Evolutionary conservation across 1,140 invertebrate genomes (phyloP).

Genomic region (Bombus confusus): DNA sequence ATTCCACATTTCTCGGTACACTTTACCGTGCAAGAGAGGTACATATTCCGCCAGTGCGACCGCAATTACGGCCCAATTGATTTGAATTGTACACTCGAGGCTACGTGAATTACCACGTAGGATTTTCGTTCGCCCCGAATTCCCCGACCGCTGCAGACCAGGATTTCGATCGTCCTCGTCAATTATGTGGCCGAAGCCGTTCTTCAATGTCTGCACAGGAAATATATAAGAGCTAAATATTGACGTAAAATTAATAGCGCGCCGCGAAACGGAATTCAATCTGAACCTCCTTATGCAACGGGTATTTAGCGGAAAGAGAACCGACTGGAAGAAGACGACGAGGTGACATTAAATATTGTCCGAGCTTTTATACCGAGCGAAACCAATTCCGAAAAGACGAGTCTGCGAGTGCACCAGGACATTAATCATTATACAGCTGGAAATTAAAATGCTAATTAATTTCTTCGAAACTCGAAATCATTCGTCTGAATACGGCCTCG

Average conservation of each 20-base stretch:
- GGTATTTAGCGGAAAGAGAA: neutral
- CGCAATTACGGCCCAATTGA: slow-evolving; percentile 57
- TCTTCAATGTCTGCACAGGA: neutral
- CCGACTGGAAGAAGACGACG: neutral
- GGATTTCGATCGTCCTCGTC: slow-evolving; percentile 8
- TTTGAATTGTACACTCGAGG: slow-evolving; percentile 48
- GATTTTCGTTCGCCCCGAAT: neutral
- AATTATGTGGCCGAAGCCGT: neutral
- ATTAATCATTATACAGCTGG: neutral
- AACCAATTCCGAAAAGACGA: neutral
- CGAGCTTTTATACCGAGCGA: neutral
- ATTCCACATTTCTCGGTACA: slow-evolving; percentile 28
- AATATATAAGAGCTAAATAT: slow-evolving; percentile 18
- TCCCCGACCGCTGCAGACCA: neutral
- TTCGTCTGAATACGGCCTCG: neutral
- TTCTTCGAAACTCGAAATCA: neutral
- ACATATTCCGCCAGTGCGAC: slow-evolving; percentile 4
- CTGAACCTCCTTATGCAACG: neutral
- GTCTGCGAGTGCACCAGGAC: neutral
- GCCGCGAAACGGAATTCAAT: neutral
- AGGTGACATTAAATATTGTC: neutral
- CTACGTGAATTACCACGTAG: neutral
- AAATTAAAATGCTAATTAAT: neutral
- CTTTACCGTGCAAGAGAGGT: slow-evolving; percentile 1
- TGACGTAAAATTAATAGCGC: neutral